phyloP scores from a whole-genome alignment of 1,140 invertebrate genomes.

The Andricus grossulariae region DNA sequence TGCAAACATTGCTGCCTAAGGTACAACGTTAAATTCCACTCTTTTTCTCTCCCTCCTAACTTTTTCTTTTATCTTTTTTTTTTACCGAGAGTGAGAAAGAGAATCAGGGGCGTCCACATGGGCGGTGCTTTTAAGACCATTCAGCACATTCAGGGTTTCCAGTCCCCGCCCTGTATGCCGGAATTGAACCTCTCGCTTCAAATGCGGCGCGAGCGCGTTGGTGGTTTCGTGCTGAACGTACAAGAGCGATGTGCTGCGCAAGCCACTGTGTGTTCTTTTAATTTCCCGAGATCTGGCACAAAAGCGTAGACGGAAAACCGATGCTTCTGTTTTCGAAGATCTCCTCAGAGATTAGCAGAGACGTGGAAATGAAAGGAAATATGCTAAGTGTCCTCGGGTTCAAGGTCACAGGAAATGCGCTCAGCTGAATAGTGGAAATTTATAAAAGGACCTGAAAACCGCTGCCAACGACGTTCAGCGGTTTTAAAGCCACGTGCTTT shows the following conservation, averaged over 20 bases:
- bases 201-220: slow-evolving; percentile 43
- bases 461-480: background rate
- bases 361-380: slow-evolving; percentile 22
- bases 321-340: background rate
- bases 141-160: slow-evolving; percentile 41
- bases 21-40: slow-evolving; percentile 13
- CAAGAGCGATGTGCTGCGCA: background rate
- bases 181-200: slow-evolving; percentile 40
- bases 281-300: background rate
- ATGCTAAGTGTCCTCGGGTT: background rate
- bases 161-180: slow-evolving; percentile 62
- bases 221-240: background rate
- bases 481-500: background rate
- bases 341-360: slow-evolving; percentile 12
- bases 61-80: slow-evolving; percentile 3
- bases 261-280: background rate
- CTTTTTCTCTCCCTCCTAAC: slow-evolving; percentile 13
- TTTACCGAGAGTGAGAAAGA: slow-evolving; percentile 37
- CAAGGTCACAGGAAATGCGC: slow-evolving; percentile 9
- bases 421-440: background rate
- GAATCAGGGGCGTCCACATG: slow-evolving; percentile 56
- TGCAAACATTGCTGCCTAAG: slow-evolving; percentile 23
- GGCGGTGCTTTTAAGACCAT: slow-evolving; percentile 53
- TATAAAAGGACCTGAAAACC: background rate
- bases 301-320: background rate